Evolutionary conservation across 2,797 vertebrate genomes (phyloP), one percentile per base, ranked within the genome.

Genomic region (Mallotus villosus): DNA sequence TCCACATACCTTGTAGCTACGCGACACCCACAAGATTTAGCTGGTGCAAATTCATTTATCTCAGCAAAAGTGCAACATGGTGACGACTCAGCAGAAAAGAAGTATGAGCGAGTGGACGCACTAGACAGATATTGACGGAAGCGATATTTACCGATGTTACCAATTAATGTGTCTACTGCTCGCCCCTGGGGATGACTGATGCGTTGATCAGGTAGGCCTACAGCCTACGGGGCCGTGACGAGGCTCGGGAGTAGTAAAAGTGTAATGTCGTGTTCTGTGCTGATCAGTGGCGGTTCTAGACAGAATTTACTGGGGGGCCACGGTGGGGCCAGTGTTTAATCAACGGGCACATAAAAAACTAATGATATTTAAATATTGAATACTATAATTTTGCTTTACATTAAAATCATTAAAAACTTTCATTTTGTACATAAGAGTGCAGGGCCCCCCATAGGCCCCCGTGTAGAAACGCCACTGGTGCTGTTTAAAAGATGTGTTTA

Each of bases 61-160:
- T 65, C 63, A 65, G 63, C 63, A 65, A 14, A 41, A 65, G 37
- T 16, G 63, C 14, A 65, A 16, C 34, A 17, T 41, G 14, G 63
- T 5, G 61, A 17, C 22, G 61, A 27, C 25, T 63, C 61, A 63
- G 61, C 63, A 24, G 34, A 49, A 65, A 22, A 46, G 11, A 6
- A 41, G 5, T 16, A 29, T 25, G 63, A 65, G 21, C 37, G 16
- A 65, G 34, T 41, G 22, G 1, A 21, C 21, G n/a, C 0, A 22
- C 11, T 27, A 14, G 21, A 46, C 34, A 37, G 37, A 24, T 49
- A 65, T 65, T 37, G 63, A 65, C 63, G 24, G 11, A 12, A 21
- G 1, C 21, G 6, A 16, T 49, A 65, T 65, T 65, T 65, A 65
- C 21, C 2, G n/a, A 2, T n/a, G 2, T 12, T n/a, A 24, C 37